Base-by-base conservation (phyloP, 1,140 invertebrate genomes). In the Drosophila leontia region DNA sequence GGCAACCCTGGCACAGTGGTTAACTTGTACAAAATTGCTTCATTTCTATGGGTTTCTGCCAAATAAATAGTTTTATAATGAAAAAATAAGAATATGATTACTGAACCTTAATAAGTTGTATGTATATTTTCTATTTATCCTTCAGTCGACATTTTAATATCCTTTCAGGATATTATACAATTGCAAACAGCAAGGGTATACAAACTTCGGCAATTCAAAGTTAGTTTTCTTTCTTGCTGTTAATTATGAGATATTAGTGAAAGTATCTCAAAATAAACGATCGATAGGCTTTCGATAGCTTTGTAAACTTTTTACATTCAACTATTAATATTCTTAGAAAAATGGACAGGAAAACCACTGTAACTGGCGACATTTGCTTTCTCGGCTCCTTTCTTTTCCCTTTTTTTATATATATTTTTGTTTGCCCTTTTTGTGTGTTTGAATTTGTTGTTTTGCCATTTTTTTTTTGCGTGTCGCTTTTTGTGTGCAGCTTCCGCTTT, bases 401-500 rank as follows among this genome's bases (percentile, higher is more conserved):
- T 39, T 55, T 26, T 37, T 23, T 13, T 47, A 7, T 7, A 19
- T 35, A 23, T 11, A 15, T 15, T 13, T 48, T 48, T 44, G 42
- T 11, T 42, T 12, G 13, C 29, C 32, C 37, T 55, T 69, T 68
- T 19, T n/a, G 13, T 19, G 23, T 39, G 47, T 26, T 55, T 26
- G 19, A 1, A 29, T 58, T 44, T 45, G 23, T 32, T 62, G 48
- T 26, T 44, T n/a, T 60, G 53, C 53, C 34, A 23, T 45, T 61
- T 65, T 45, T 61, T 65, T 65, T 65, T 61, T 60, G 53, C 62
- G 51, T 64, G 65, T 68, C 37, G 41, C 34, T 53, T 55, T 70
- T 65, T 64, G 32, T 63, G 65, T 63, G 53, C 61, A 71, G 65
- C 79, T 77, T 81, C 71, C 78, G 78, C 55, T 69, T 71, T 48